Conservation (phyloP, 2,797 vertebrate genomes). For the Melopsittacus undulatus region DNA sequence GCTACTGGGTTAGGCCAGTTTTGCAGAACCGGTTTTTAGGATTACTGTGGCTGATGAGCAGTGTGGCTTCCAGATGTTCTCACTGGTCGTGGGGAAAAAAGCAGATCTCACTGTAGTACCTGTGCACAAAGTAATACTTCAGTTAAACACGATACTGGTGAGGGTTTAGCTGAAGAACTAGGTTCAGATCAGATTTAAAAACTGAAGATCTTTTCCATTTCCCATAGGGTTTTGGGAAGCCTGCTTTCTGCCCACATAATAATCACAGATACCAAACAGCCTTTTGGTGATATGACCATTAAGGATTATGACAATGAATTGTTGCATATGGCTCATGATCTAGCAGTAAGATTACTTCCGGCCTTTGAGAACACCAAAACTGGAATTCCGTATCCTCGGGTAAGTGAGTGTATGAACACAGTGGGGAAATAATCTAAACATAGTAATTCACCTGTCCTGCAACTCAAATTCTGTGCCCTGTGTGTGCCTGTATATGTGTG, state of each 20-base stretch:
- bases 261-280: slow-evolving; percentile 92
- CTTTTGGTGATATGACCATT: slow-evolving; percentile 90
- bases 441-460: fast-evolving
- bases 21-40: neutral
- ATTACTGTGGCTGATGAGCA: neutral
- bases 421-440: neutral
- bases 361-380: slow-evolving; percentile 98
- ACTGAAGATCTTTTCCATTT: neutral
- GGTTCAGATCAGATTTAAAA: neutral
- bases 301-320: slow-evolving; percentile 93
- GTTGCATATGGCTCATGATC: slow-evolving; percentile 92
- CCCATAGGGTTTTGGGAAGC: slow-evolving; percentile 90
- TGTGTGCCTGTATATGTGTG: neutral
- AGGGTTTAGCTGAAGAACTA: neutral
- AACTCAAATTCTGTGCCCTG: fast-evolving
- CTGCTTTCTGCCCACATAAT: slow-evolving; percentile 97
- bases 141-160: fast-evolving
- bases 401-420: slow-evolving; percentile 46
- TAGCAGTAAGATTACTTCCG: slow-evolving; percentile 93
- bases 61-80: fast-evolving
- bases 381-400: slow-evolving; percentile 95
- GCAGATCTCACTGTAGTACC: neutral
- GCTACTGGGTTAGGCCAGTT: neutral
- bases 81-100: neutral
- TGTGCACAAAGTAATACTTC: neutral